Percentiles rank a stretch among this genome's conserved stretches.
phyloP scores from a whole-genome alignment of 37 sponge, comb jelly and placozoan species.

The Hexactinellida sp. region DNA sequence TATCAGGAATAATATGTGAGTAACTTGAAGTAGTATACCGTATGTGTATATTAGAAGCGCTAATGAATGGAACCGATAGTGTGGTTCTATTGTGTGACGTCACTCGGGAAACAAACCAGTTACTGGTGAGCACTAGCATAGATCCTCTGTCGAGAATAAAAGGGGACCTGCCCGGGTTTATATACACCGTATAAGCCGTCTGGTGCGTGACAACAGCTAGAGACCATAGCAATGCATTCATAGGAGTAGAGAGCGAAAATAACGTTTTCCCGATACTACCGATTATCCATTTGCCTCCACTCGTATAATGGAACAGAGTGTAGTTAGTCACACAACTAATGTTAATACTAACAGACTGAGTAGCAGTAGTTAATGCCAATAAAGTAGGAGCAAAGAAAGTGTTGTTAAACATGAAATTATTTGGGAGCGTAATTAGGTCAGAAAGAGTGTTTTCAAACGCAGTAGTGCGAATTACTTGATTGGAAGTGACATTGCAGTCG shows the following conservation, averaged over 20 bases:
- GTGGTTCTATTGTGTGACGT: background rate
- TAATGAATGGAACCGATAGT: background rate
- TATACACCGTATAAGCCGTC: background rate
- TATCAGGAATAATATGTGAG: background rate
- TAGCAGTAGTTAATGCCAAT: background rate
- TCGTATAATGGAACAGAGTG: background rate
- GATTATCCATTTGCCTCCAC: background rate
- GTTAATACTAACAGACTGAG: background rate
- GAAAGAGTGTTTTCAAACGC: background rate
- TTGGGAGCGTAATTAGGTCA: background rate
- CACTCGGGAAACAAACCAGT: background rate
- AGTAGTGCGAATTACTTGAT: background rate
- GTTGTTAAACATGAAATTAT: background rate
- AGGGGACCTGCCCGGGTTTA: background rate
- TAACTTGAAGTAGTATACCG: background rate
- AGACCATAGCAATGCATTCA: background rate
- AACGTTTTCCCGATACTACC: background rate
- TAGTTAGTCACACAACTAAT: background rate
- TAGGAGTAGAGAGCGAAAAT: background rate
- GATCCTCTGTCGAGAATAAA: background rate
- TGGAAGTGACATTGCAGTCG: background rate
- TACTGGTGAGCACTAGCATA: background rate
- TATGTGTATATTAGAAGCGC: background rate
- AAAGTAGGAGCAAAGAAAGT: background rate
- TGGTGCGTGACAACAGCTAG: background rate